These are phyloP conservation scores for Eupsittula cactorum DNA, from an alignment of 2,113 vertebrate species.

Conservation along the genomic window DNA sequence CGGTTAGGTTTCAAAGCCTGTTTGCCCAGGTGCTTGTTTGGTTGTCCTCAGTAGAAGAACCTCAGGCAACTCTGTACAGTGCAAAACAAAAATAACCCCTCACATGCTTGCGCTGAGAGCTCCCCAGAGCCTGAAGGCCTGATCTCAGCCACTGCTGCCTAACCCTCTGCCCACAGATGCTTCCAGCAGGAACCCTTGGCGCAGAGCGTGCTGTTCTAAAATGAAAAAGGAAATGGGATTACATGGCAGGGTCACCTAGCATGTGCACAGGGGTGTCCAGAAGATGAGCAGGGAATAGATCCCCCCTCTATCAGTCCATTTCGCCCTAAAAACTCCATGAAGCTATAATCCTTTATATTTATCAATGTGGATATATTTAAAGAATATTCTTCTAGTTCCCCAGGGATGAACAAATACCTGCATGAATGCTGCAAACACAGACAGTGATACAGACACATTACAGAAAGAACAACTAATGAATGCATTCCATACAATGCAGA, in stretches of 20 bases:
- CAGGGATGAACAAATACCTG: conserved; percentile 14
- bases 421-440: background rate
- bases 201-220: background rate
- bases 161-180: background rate
- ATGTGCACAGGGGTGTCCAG: background rate
- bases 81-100: background rate
- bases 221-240: background rate
- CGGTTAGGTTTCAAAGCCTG: background rate
- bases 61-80: background rate
- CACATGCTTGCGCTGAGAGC: rapidly evolving
- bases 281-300: background rate
- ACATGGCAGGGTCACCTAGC: rapidly evolving
- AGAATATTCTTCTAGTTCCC: background rate
- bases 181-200: background rate
- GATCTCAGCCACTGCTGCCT: background rate
- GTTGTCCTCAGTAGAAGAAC: background rate
- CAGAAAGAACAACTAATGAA: background rate
- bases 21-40: conserved; percentile 27
- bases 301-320: background rate
- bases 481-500: background rate
- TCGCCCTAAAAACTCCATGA: background rate
- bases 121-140: background rate
- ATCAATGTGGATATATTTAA: conserved; percentile 14
- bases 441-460: background rate
- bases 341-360: conserved; percentile 18